These are phyloP conservation scores for Augiades crinisus DNA, from an alignment of 2,888 invertebrate species.

Conservation along the genomic window DNA sequence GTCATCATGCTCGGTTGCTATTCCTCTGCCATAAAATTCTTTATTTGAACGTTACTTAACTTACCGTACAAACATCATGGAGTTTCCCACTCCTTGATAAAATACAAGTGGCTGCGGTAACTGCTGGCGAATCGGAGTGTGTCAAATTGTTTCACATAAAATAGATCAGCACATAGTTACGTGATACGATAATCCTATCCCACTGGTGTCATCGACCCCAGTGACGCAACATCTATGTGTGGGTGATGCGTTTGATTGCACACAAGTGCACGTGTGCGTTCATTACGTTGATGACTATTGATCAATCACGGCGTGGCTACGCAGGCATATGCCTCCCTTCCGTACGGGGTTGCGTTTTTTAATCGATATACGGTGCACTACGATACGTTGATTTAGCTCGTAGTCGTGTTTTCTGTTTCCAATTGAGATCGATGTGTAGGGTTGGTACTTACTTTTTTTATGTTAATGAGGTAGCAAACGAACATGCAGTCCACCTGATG, in stretches of 20 bases:
- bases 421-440: not conserved
- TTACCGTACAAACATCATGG: no score
- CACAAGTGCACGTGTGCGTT: conserved; percentile 34
- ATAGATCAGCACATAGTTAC: conserved; percentile 17
- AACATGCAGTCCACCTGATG: no score
- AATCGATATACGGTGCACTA: conserved; percentile 16
- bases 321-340: conserved; percentile 30
- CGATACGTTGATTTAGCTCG: conserved; percentile 2
- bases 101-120: no score
- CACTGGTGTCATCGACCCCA: conserved; percentile 38
- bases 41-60: no score
- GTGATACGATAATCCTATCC: conserved; percentile 27
- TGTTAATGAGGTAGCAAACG: no score
- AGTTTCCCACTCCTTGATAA: no score
- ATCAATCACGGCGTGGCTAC: conserved; percentile 47
- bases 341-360: conserved; percentile 11
- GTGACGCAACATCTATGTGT: conserved; percentile 18
- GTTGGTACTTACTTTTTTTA: no score
- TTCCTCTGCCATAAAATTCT: no score
- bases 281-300: conserved; percentile 43
- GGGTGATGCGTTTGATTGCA: conserved; percentile 29
- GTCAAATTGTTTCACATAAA: no score
- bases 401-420: not conserved
- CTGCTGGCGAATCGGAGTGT: no score
- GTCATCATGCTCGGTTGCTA: no score